These are phyloP conservation scores for Synergus japonicus DNA, from an alignment of 2,888 invertebrate species.

Conservation along the genomic window DNA sequence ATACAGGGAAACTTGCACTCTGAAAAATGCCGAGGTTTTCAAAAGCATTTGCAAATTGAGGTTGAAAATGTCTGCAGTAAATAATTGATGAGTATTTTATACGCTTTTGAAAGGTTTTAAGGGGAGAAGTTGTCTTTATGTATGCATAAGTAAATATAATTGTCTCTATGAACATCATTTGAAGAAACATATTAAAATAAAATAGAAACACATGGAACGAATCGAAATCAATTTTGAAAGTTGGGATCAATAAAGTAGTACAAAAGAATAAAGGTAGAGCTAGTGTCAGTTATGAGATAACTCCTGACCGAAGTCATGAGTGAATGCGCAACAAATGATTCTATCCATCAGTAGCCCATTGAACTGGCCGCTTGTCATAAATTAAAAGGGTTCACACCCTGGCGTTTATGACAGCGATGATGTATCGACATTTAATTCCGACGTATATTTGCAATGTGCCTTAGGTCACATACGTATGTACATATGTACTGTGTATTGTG, in stretches of 20 bases:
- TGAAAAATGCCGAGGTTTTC: no score
- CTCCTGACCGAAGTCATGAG: background rate
- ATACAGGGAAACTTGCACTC: no score
- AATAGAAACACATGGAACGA: background rate
- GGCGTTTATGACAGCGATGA: slow-evolving; percentile 1
- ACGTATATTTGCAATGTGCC: background rate
- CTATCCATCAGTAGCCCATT: slow-evolving; percentile 7
- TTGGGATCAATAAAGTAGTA: background rate
- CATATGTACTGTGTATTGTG: no score
- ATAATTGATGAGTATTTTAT: no score
- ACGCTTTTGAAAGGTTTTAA: no score
- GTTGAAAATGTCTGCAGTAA: no score
- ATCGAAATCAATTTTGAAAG: background rate
- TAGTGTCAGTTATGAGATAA: background rate
- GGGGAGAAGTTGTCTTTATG: no score
- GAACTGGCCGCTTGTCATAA: slow-evolving; percentile 2
- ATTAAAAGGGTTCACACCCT: slow-evolving; percentile 1
- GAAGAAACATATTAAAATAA: background rate
- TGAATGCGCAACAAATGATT: slow-evolving; percentile 7
- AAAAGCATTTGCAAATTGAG: no score
- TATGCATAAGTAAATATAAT: no score
- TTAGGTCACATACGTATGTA: background rate
- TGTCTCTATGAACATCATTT: no score
- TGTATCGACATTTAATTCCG: background rate
- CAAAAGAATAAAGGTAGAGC: background rate